phyloP scores from a whole-genome alignment of 2,113 vertebrate genomes.

The Rhinolophus sinicus region DNA sequence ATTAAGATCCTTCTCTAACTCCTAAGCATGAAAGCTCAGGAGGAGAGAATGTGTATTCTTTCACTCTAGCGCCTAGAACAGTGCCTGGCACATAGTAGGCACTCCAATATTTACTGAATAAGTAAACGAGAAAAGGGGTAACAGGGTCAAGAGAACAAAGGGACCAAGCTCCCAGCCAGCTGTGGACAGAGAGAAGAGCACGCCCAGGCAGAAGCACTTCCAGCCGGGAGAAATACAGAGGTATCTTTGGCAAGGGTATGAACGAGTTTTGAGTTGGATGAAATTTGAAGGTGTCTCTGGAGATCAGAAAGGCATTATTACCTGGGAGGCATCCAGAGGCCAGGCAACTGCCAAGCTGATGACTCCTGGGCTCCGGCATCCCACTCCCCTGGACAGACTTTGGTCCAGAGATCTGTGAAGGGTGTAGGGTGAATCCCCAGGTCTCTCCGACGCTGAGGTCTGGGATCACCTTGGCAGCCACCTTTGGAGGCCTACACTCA shows the following conservation, averaged over 20 bases:
- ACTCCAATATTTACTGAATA: background rate
- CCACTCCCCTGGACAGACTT: slow-evolving; percentile 17
- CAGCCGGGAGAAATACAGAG: background rate
- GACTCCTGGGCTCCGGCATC: slow-evolving; percentile 70
- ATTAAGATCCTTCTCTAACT: slow-evolving; percentile 28
- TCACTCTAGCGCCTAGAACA: background rate
- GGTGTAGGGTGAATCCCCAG: slow-evolving; percentile 1
- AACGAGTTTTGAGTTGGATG: background rate
- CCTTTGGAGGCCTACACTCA: background rate
- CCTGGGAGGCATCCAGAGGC: slow-evolving; percentile 79
- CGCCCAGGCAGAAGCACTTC: background rate
- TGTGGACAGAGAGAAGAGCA: background rate
- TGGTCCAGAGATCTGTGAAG: slow-evolving; percentile 51
- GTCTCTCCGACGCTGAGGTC: background rate
- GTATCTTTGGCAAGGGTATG: background rate
- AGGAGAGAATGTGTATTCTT: background rate
- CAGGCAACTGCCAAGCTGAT: slow-evolving; percentile 33
- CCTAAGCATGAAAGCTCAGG: background rate
- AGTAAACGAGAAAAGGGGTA: background rate
- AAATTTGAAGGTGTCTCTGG: background rate
- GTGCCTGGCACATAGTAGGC: background rate
- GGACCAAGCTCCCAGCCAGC: background rate
- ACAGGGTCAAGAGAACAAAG: background rate
- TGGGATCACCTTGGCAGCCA: background rate
- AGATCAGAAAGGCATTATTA: slow-evolving; percentile 22